phyloP scores from a whole-genome alignment of 2,113 vertebrate genomes.

The Percina caprodes region DNA sequence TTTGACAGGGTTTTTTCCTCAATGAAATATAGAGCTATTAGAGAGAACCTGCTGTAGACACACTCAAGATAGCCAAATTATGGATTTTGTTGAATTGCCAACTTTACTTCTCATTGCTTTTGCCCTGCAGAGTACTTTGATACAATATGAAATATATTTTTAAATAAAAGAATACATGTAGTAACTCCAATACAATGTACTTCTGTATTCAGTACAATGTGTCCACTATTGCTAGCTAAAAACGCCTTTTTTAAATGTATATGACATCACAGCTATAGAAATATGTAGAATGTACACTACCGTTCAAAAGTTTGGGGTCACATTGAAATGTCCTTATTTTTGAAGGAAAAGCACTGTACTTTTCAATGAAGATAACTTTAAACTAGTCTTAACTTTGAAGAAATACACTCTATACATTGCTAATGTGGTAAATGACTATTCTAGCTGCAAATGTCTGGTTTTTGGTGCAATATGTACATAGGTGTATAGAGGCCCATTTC shows the following conservation, averaged over 20 bases:
- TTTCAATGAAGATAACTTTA: too few relatives aligned
- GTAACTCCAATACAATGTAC: neutral
- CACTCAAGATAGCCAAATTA: constrained; percentile 75
- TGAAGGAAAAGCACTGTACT: too few relatives aligned
- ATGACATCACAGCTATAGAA: too few relatives aligned
- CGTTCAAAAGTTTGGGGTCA: too few relatives aligned
- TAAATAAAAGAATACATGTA: constrained; percentile 4
- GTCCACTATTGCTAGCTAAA: neutral
- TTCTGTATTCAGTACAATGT: neutral
- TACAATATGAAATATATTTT: neutral
- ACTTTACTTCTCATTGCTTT: constrained; percentile 46
- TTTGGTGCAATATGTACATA: too few relatives aligned
- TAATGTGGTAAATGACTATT: too few relatives aligned
- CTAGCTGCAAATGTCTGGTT: too few relatives aligned
- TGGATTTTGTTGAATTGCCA: constrained; percentile 55
- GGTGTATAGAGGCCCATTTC: too few relatives aligned
- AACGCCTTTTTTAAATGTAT: neutral
- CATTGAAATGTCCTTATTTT: too few relatives aligned
- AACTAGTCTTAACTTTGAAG: too few relatives aligned
- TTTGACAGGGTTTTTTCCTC: constrained; percentile 75
- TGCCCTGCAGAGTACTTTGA: constrained; percentile 27
- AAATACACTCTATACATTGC: too few relatives aligned
- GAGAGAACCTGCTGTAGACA: constrained; percentile 72
- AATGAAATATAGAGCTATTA: constrained; percentile 80
- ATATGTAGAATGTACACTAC: too few relatives aligned